phyloP scores from a whole-genome alignment of 2,797 vertebrate species.

The Podarcis siculus region DNA sequence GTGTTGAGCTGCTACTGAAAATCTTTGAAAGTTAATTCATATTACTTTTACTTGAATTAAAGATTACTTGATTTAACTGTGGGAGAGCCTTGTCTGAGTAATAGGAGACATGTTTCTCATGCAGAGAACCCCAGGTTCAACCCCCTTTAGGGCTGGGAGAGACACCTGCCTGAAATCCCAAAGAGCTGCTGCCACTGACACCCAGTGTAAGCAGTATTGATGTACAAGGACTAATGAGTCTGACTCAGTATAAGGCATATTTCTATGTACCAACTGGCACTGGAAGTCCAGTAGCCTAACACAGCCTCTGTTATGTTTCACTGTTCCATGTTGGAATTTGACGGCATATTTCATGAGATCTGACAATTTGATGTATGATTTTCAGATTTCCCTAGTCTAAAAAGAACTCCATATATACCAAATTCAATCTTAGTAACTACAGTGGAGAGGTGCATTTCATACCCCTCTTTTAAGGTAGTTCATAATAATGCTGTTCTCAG shows the following conservation, averaged over 20 bases:
- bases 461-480: background rate
- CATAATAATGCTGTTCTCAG: background rate
- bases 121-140: no score
- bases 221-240: no score
- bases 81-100: no score
- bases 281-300: background rate
- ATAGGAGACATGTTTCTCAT: no score
- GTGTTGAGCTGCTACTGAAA: background rate
- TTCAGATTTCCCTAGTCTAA: background rate
- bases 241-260: no score
- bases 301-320: background rate
- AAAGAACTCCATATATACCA: background rate
- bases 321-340: background rate
- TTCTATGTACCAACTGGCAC: no score
- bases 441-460: background rate
- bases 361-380: background rate
- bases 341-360: background rate
- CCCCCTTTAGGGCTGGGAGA: no score
- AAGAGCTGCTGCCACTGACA: no score
- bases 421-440: background rate
- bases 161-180: no score
- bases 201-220: no score
- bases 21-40: background rate
- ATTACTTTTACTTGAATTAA: background rate
- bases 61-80: no score